A percentile compares a stretch with the other conserved stretches of the same genome.
phyloP scores from a whole-genome alignment of 1,140 invertebrate genomes.

The Scaptomyza hsui region DNA sequence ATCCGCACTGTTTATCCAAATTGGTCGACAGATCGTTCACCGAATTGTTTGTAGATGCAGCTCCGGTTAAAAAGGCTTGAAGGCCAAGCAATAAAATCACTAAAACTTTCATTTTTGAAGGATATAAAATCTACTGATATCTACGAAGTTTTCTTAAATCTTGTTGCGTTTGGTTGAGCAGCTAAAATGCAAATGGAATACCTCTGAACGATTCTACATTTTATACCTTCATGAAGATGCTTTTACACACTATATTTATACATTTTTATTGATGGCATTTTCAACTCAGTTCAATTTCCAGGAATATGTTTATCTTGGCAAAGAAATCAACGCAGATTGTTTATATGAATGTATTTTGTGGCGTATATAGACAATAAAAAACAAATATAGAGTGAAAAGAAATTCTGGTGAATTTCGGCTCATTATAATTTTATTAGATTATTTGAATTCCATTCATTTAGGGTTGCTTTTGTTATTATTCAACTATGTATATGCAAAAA shows the following conservation, averaged over 20 bases:
- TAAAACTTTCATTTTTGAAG: constrained; percentile 15
- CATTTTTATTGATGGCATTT: constrained; percentile 1
- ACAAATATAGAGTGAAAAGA: background rate
- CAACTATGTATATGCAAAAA: constrained; percentile 79
- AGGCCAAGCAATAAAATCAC: constrained; percentile 17
- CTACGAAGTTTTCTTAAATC: background rate
- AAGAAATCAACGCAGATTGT: background rate
- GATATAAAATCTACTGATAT: background rate
- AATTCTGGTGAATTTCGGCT: constrained; percentile 45
- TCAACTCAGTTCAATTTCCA: background rate
- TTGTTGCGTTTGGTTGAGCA: background rate
- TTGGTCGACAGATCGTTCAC: background rate
- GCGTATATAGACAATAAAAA: background rate
- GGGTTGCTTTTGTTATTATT: constrained; percentile 70
- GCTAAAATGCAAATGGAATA: constrained; percentile 17
- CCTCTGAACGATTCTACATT: background rate
- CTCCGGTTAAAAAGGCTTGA: background rate
- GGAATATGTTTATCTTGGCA: background rate
- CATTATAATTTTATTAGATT: constrained; percentile 73
- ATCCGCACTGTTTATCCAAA: background rate
- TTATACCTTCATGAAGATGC: constrained; percentile 7
- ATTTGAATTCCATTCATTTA: constrained; percentile 78
- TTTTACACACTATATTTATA: background rate
- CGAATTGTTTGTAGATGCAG: background rate
- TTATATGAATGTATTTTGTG: background rate